Conservation (phyloP, 37 sponge, comb jelly and placozoan genomes). For the Agelas oroides region DNA sequence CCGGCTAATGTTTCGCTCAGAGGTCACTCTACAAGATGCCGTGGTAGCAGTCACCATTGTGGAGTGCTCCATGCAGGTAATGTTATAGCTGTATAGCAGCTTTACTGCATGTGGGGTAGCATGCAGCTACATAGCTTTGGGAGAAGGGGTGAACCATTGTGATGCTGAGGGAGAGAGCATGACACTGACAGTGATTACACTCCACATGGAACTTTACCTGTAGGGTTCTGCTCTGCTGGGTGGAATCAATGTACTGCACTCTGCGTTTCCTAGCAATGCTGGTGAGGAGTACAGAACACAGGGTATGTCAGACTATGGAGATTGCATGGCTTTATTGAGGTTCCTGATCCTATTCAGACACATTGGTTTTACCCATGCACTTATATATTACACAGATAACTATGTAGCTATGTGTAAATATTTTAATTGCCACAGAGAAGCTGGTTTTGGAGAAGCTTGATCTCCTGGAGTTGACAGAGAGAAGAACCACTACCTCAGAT, state of each 20-base stretch:
- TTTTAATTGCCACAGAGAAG: too few species aligned
- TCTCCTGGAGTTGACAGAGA: not conserved
- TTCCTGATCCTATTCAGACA: too few species aligned
- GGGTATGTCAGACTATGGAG: conserved; percentile 47
- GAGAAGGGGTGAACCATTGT: not conserved
- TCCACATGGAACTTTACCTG: too few species aligned
- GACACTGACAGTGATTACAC: not conserved
- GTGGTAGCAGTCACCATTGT: conserved; percentile 79
- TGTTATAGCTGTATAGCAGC: too few species aligned
- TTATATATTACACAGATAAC: too few species aligned
- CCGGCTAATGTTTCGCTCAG: conserved; percentile 73
- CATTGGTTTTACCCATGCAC: too few species aligned
- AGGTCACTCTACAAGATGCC: conserved; percentile 83
- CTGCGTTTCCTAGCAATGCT: conserved; percentile 83
- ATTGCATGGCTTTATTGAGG: not conserved
- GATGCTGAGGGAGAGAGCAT: not conserved
- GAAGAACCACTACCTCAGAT: not conserved
- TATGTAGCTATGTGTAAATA: too few species aligned
- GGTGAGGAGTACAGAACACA: conserved; percentile 80
- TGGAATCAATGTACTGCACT: conserved; percentile 78
- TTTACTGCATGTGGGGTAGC: not conserved
- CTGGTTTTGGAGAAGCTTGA: conserved; percentile 18
- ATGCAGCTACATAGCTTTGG: not conserved
- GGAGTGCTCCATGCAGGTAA: conserved; percentile 91
- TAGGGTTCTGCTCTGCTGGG: conserved; percentile 83